Base-by-base conservation (phyloP, 2,113 vertebrate species). In the Alligator mississippiensis region DNA sequence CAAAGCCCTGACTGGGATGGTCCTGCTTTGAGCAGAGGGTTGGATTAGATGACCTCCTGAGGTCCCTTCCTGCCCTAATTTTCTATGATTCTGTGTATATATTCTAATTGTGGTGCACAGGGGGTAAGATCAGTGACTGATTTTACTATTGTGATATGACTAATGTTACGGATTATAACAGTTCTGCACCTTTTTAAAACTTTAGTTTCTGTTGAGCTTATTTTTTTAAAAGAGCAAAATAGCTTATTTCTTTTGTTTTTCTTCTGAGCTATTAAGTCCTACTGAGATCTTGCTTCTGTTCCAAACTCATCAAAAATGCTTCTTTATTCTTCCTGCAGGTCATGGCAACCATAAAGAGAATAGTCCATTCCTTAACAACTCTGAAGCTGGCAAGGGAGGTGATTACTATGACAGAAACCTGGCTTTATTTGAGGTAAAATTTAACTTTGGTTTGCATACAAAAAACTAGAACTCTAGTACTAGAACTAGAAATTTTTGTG, bases 351-450 rank as follows among this genome's bases (percentile, higher is more conserved):
- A 99, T 96, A 99, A 98, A 97, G 99, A 99, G 95, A 99, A 98
- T 96, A 99, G 99, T 70, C 99, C 99, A 85, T 99, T 99, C 93
- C 98, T 99, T 88, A 98, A 94, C 92, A 98, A 94, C 78, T 85
- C 97, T 55, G 99, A 99, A 63, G 92, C 98, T 28, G 89, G 95
- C 92, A 99, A 98, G 96, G 99, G 98, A 93, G 99, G 94, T 88
- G 99, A 99, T 96, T 99, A 98, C 98, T 99, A 99, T 93, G 99
- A 99, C 98, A 98, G 97, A 93, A 99, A 99, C 95, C 90, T 99
- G 98, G 99, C 99, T 80, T 97, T 99, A 87, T 99, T 99, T 98
- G 99, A 99, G 99, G 99, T 99, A 93, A 95, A 82, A 90, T 91
- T 6, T 70, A 28, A 62, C 34, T 82, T 77, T 77, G 34, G 34